Conservation (phyloP, 1,140 invertebrate species). For the Lethrus apterus region DNA sequence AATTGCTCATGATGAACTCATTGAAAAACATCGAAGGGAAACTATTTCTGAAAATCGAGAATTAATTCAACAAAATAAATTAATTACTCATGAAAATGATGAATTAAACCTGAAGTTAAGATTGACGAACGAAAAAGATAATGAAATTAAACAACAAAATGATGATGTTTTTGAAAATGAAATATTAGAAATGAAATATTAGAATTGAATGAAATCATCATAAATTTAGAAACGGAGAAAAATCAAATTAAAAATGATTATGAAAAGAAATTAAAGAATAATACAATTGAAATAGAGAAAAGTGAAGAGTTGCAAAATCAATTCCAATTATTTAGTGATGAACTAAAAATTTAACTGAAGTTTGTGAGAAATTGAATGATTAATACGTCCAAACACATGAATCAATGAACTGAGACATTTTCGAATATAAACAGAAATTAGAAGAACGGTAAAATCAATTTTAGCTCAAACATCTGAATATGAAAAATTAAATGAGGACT, state of each 20-base stretch:
- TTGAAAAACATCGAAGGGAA: slow-evolving; percentile 48
- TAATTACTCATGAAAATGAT: slow-evolving; percentile 36
- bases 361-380: slow-evolving; percentile 43
- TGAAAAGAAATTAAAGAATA: slow-evolving; percentile 45
- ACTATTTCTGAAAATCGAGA: slow-evolving; percentile 51
- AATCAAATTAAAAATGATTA: slow-evolving; percentile 47
- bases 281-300: slow-evolving; percentile 50
- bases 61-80: slow-evolving; percentile 44
- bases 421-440: slow-evolving; percentile 45
- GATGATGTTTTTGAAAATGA: slow-evolving; percentile 30
- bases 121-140: slow-evolving; percentile 38
- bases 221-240: slow-evolving; percentile 42
- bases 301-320: slow-evolving; percentile 56
- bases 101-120: slow-evolving; percentile 47
- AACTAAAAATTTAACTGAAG: slow-evolving; percentile 45
- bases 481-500: slow-evolving; percentile 28
- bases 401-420: slow-evolving; percentile 45
- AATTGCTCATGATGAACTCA: slow-evolving; percentile 48
- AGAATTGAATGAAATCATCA: slow-evolving; percentile 28
- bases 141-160: not conserved
- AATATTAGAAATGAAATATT: slow-evolving; percentile 42
- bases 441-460: slow-evolving; percentile 36
- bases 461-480: slow-evolving; percentile 38
- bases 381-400: slow-evolving; percentile 46
- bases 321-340: slow-evolving; percentile 47